A percentile compares a stretch with the other conserved stretches of the same genome.
Evolutionary conservation across 2,888 invertebrate species (phyloP).

Genomic region (Emmelina monodactyla): DNA sequence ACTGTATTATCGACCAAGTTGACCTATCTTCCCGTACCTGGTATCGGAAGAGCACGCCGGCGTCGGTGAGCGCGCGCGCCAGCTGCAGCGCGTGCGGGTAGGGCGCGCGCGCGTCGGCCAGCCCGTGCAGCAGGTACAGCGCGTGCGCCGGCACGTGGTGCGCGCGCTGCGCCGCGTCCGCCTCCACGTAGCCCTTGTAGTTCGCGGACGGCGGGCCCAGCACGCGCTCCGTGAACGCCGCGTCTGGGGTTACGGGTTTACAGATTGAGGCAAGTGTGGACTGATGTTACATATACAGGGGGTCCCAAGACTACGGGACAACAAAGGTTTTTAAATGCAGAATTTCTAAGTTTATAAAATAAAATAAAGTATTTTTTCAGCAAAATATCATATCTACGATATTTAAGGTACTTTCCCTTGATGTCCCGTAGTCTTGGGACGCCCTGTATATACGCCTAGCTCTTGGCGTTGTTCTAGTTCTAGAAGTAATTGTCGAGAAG

Average conservation of each 20-base stretch:
- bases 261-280: too few relatives aligned
- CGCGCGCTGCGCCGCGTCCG: conserved; percentile 89
- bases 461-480: too few relatives aligned
- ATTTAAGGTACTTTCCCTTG: too few relatives aligned
- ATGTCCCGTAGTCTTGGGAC: too few relatives aligned
- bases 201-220: conserved; percentile 89
- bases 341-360: background rate
- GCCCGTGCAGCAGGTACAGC: conserved; percentile 90
- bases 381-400: too few relatives aligned
- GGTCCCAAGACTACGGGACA: too few relatives aligned
- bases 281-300: too few relatives aligned
- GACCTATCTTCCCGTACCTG: conserved; percentile 69
- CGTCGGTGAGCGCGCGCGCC: conserved; percentile 86
- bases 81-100: conserved; percentile 92
- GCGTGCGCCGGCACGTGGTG: conserved; percentile 87
- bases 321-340: too few relatives aligned
- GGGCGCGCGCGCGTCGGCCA: conserved; percentile 92
- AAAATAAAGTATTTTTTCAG: too few relatives aligned
- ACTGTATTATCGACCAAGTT: background rate
- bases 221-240: conserved; percentile 94
- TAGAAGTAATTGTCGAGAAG: too few relatives aligned
- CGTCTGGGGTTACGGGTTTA: conserved; percentile 71
- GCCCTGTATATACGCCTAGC: too few relatives aligned
- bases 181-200: conserved; percentile 89
- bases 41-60: conserved; percentile 88